phyloP scores from a whole-genome alignment of 2,888 invertebrate species.

The Eupithecia exiguata region DNA sequence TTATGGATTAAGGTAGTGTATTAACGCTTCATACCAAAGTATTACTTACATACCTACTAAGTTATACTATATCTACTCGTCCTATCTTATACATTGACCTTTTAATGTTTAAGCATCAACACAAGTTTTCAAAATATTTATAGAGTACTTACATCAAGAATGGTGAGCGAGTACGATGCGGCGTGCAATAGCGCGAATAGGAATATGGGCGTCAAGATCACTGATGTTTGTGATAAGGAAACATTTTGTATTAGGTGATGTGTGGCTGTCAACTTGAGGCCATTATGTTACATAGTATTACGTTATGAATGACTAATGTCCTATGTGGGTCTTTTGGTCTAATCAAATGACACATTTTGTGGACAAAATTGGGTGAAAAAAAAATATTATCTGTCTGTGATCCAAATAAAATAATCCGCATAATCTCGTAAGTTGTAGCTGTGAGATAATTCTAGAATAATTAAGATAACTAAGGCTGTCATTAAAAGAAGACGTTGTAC shows the following conservation, averaged over 20 bases:
- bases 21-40: too few relatives aligned
- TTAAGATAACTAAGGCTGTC: not conserved
- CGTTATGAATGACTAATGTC: not conserved
- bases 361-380: not conserved
- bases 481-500: not conserved
- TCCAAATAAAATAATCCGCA: too few relatives aligned
- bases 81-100: not conserved
- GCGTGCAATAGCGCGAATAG: conserved; percentile 97
- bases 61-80: not conserved
- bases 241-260: conserved; percentile 13
- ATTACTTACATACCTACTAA: not conserved
- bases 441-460: not conserved
- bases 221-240: conserved; percentile 72
- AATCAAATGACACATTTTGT: not conserved
- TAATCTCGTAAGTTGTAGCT: not conserved
- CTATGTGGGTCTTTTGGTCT: not conserved
- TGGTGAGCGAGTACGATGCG: conserved; percentile 93
- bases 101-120: not conserved
- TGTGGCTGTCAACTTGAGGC: not conserved
- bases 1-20: too few relatives aligned
- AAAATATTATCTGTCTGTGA: too few relatives aligned
- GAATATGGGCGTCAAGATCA: conserved; percentile 95
- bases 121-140: not conserved
- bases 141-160: conserved; percentile 95
- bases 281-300: not conserved